A percentile compares a stretch with the other conserved stretches of the same genome.
Conservation (phyloP, 2,888 invertebrate genomes). For the Cosmorhoe ocellata region DNA sequence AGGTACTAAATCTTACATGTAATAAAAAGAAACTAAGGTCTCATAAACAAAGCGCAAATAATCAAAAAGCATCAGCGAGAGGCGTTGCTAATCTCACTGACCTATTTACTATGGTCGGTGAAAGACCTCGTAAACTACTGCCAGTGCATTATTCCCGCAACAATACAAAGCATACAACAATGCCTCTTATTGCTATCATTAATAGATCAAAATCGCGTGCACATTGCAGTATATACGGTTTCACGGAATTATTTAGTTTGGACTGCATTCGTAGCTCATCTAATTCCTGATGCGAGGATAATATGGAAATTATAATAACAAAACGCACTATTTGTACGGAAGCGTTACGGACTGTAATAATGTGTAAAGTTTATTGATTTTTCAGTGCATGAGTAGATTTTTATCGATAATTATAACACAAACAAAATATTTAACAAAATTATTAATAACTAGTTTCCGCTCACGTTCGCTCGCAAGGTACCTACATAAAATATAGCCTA, state of each 20-base stretch:
- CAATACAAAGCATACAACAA: slow-evolving; percentile 62
- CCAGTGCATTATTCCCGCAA: slow-evolving; percentile 76
- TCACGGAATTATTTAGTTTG: slow-evolving; percentile 71
- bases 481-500: too few species aligned
- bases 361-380: too few species aligned
- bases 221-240: slow-evolving; percentile 46
- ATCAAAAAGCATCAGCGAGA: slow-evolving; percentile 39
- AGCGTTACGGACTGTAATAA: not conserved
- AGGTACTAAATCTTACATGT: too few species aligned
- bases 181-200: slow-evolving; percentile 49
- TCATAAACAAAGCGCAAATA: slow-evolving; percentile 18
- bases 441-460: too few species aligned
- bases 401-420: too few species aligned
- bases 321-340: slow-evolving; percentile 13
- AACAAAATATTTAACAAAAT: too few species aligned
- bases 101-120: slow-evolving; percentile 77
- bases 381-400: too few species aligned
- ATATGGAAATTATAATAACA: slow-evolving; percentile 36
- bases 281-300: slow-evolving; percentile 62
- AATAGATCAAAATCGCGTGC: slow-evolving; percentile 52
- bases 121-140: slow-evolving; percentile 81
- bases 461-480: too few species aligned
- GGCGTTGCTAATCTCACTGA: slow-evolving; percentile 79
- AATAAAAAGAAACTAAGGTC: slow-evolving; percentile 9
- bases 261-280: slow-evolving; percentile 61